A percentile compares a stretch with the other conserved stretches of the same genome.
Evolutionary conservation across 92 coral and sea anemone species (phyloP).

Genomic region (Paragorgia papillata): DNA sequence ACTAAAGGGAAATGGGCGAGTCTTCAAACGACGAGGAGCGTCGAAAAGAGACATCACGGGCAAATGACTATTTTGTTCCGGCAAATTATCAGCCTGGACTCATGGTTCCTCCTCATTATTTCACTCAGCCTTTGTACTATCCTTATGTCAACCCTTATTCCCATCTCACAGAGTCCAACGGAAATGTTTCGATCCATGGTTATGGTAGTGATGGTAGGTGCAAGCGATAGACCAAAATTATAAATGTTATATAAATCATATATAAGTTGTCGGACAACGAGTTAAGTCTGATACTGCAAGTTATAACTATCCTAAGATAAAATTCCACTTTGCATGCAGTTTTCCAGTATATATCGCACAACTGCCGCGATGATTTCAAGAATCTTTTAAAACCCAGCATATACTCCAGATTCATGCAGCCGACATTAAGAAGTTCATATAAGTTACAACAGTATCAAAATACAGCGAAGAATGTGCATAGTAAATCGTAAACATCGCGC

Average conservation of each 20-base stretch:
- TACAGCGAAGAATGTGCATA: too few species aligned
- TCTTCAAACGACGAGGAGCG: not conserved
- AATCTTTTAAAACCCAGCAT: too few species aligned
- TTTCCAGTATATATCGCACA: too few species aligned
- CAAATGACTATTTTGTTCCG: conserved; percentile 15
- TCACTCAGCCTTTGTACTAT: conserved; percentile 31
- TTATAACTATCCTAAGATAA: too few species aligned
- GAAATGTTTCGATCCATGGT: conserved; percentile 28
- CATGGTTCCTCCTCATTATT: conserved; percentile 22
- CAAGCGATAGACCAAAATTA: not conserved
- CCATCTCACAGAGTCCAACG: conserved; percentile 35
- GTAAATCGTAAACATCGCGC: too few species aligned
- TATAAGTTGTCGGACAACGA: too few species aligned
- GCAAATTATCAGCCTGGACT: conserved; percentile 13
- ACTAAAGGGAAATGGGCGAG: conserved; percentile 26
- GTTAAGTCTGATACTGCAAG: too few species aligned
- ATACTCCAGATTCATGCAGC: too few species aligned
- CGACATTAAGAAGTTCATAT: too few species aligned
- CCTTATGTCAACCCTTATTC: conserved; percentile 42
- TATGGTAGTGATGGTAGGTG: conserved; percentile 39
- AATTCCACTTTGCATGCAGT: too few species aligned
- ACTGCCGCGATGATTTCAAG: too few species aligned
- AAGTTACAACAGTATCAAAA: too few species aligned
- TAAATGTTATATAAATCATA: not conserved
- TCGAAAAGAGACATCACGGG: conserved; percentile 24